phyloP scores from a whole-genome alignment of 2,113 vertebrate species.

The Hyaena hyaena region DNA sequence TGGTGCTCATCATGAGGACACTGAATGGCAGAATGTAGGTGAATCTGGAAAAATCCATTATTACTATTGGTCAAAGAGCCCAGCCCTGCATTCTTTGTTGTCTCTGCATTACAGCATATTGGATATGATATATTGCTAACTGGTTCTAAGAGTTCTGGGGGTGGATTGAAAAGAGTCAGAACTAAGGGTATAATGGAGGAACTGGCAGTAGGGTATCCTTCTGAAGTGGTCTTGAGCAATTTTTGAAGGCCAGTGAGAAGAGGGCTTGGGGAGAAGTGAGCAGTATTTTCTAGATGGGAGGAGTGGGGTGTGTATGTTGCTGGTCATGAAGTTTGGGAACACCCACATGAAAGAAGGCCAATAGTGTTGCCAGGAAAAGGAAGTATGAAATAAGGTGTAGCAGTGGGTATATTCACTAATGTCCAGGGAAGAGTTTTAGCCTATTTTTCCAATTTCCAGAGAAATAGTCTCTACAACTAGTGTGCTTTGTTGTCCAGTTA shows the following conservation, averaged over 20 bases:
- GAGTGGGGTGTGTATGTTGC: not conserved
- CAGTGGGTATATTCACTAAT: not conserved
- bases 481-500: slow-evolving; percentile 51
- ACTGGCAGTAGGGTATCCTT: not conserved
- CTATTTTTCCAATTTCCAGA: not conserved
- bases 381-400: not conserved
- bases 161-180: not conserved
- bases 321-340: not conserved
- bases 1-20: not conserved
- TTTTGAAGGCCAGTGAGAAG: not conserved
- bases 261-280: not conserved
- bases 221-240: not conserved
- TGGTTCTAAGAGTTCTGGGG: not conserved
- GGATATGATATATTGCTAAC: not conserved
- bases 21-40: not conserved
- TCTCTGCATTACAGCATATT: not conserved
- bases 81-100: not conserved
- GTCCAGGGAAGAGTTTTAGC: not conserved
- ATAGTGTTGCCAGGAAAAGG: not conserved
- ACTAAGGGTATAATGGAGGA: not conserved
- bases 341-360: not conserved
- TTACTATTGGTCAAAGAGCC: not conserved
- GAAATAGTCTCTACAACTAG: slow-evolving; percentile 19
- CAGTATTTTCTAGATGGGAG: not conserved
- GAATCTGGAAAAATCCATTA: not conserved